Evolutionary conservation across 2,888 invertebrate genomes (phyloP), one percentile per base, ranked within the genome.

Genomic region (Drosophila gaucha): DNA sequence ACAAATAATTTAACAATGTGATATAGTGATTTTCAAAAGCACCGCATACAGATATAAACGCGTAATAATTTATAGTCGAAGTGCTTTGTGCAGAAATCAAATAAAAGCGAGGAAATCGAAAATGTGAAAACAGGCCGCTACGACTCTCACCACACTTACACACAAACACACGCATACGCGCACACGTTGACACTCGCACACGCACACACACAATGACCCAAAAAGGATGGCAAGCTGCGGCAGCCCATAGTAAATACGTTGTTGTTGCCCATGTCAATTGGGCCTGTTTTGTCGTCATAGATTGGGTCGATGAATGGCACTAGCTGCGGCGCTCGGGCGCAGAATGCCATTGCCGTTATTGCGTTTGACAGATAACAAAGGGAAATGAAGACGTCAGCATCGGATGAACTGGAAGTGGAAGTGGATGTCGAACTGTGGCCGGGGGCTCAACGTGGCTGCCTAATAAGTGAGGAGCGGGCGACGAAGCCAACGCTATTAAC

Each of bases 271-370:
- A 67, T 70, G 79, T 65, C 77, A 71, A 77, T 78, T 75, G 67
- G 73, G 60, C 56, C 62, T 66, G 73, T 39, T 73, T 68, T 74
- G 74, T 74, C 71, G 79, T 74, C 75, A 78, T 74, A 78, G 77
- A 77, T 78, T 78, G 76, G 79, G 77, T 77, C 79, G 77, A 75
- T 77, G 74, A 78, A 78, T 78, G 77, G 63, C 60, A 52, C 38
- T 57, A 56, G 55, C 64, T 64, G 63, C 43, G 73, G 57, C 62
- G 57, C 58, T 44, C 46, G 60, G 59, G 64, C 75, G 71, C 67
- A 67, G 71, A 62, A 67, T 79, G 77, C 60, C 36, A 59, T 69
- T 64, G 66, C 70, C 69, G 66, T 68, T 69, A 74, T 75, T 78
- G 67, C 52, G 67, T 67, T 75, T 72, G 64, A 66, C 56, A 78